These are phyloP conservation scores for Halichoerus grypus DNA, from an alignment of 2,113 vertebrate species.

Conservation along the genomic window DNA sequence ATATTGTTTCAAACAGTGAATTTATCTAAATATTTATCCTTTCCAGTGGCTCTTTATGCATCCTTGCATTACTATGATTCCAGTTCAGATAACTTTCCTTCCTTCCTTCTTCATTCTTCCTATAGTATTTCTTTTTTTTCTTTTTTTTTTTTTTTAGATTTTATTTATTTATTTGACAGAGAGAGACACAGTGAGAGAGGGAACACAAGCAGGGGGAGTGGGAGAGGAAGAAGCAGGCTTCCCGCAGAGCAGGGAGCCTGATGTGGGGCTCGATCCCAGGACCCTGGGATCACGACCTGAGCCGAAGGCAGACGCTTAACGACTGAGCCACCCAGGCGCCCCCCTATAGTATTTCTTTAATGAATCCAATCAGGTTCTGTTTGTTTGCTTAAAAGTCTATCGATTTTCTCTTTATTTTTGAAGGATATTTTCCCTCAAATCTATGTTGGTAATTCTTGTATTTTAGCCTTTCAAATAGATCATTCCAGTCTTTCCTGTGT, in stretches of 20 bases:
- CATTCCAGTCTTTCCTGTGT: background rate
- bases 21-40: background rate
- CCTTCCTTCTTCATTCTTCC: background rate
- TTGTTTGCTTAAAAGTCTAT: background rate
- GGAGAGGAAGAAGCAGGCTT: too few relatives aligned
- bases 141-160: too few relatives aligned
- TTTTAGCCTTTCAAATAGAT: constrained; percentile 1
- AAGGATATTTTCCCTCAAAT: background rate
- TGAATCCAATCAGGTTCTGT: background rate
- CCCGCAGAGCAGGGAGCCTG: too few relatives aligned
- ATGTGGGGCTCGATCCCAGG: too few relatives aligned
- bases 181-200: too few relatives aligned
- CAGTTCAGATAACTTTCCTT: background rate
- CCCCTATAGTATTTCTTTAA: background rate
- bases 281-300: too few relatives aligned
- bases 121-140: background rate
- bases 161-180: too few relatives aligned
- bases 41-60: background rate
- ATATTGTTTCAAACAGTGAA: background rate
- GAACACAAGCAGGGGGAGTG: too few relatives aligned
- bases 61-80: background rate
- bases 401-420: background rate
- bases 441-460: background rate
- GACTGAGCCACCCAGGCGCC: too few relatives aligned
- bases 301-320: too few relatives aligned